Evolutionary conservation across 2,797 vertebrate species (phyloP), one percentile per base, ranked within the genome.

Genomic region (Garrulus glandarius): DNA sequence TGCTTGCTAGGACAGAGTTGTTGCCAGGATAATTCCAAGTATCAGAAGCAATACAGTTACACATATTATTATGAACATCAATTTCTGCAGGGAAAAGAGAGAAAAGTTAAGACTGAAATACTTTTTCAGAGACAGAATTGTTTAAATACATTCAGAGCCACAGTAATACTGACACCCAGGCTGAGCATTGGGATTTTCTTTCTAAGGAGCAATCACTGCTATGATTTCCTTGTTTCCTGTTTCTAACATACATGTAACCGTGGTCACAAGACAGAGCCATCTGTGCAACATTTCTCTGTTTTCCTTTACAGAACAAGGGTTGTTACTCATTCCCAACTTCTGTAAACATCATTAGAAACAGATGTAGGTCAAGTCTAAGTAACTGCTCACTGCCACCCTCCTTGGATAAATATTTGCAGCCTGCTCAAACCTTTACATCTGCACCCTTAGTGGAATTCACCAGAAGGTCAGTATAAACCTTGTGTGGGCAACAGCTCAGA

Each of bases 21-120:
- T 97, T 80, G 98, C 98, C 80, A 99, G 96, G 96, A 98, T 96
- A 98, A 99, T 98, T 96, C 98, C 98, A 94, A 99, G 95, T 96
- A 99, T 97, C 96, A 99, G 95, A 96, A 99, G 94, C 94, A 98
- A 95, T 95, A 98, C 87, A 79, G 74, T 94, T 86, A 98, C 98
- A 97, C 98, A 99, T 76, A 98, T 95, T 97, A 98, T 97, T 82
- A 99, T 95, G 97, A 98, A 98, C 82, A 99, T 93, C 97, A 94
- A 84, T 98, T 99, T 99, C 99, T 99, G 98, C 55, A 98, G 98
- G 98, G 93, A 94, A 93, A 80, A 95, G 85, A 96, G 95, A 70
- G 74, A 95, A 72, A 94, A 97, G 89, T 52, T 56, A 70, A 61
- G 21, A 75, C 11, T 97, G 92, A 90, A 92, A 56, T n/a, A 63